phyloP scores from a whole-genome alignment of 1,140 invertebrate genomes.

The Mamestra configurata region DNA sequence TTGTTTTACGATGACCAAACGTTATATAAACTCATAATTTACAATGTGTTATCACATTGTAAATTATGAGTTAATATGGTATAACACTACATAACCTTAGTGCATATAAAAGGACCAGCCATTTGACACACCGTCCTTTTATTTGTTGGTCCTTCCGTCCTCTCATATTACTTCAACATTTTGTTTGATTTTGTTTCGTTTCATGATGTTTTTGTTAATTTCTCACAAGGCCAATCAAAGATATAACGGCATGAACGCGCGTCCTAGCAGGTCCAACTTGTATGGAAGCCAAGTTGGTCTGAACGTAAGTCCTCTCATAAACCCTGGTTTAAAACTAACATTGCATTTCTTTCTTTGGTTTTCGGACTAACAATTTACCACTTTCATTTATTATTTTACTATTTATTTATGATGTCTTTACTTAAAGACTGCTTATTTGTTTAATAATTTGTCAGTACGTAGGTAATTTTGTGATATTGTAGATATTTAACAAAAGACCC shows the following conservation, averaged over 20 bases:
- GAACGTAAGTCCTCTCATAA: conserved; percentile 72
- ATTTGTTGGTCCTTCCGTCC: conserved; percentile 13
- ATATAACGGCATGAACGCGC: conserved; percentile 73
- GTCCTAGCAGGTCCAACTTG: conserved; percentile 72
- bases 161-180: neutral
- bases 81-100: too few species aligned
- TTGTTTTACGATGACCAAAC: too few species aligned
- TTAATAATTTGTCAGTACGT: too few species aligned
- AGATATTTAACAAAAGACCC: too few species aligned
- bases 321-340: conserved; percentile 12
- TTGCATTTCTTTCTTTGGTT: conserved; percentile 7
- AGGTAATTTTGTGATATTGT: too few species aligned
- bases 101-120: neutral
- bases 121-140: neutral
- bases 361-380: conserved; percentile 5
- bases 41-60: too few species aligned
- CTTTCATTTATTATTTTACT: neutral
- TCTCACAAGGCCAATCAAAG: conserved; percentile 81
- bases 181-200: neutral
- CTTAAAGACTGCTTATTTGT: too few species aligned
- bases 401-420: neutral
- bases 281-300: conserved; percentile 76
- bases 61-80: too few species aligned
- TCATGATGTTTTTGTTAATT: conserved; percentile 59
- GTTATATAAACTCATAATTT: too few species aligned